Evolutionary conservation across 2,113 vertebrate species (phyloP), one percentile per base, ranked within the genome.

Genomic region (Oncorhynchus nerka): DNA sequence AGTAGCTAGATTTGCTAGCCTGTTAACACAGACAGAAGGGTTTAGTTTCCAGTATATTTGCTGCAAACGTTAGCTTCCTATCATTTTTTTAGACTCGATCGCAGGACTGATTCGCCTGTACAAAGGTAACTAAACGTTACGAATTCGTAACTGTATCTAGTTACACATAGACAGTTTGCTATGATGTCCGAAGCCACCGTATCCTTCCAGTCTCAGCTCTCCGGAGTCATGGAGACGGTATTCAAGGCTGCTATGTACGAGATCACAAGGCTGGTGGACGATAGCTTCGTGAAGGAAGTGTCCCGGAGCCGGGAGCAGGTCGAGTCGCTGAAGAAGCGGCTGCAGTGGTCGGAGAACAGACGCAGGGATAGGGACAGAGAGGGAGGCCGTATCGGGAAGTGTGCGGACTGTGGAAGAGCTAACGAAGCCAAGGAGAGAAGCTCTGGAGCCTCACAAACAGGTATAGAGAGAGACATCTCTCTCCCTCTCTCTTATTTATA

Each of bases 211-310:
- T 88, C 92, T 19, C 93, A 94, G 51, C 91, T 94, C 9, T 94
- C 93, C 4, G 91, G 93, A 7, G 92, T 94, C 0, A 94, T 94
- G 93, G 93, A 94, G 49, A 93, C 93, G 0, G 93, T 94, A 0
- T 94, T 94, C 75, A 94, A 94, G 68, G 93, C 93, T 28, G 93
- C 93, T n/a, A 93, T 94, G 85, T 94, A 90, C 68, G 93, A 94
- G 72, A 93, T 94, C 81, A 93, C 91, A 26, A 84, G 93, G 34
- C 79, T 92, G 82, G 93, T 94, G 71, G 92, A 94, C 79, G 93
- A 92, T 28, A 93, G 91, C 48, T 94, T 94, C 74, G 7, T 94
- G 77, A 91, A 93, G 1, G 93, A 94, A 72, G 81, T 94, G 8
- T 91, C 90, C 0, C 88, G 90, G 11, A 93, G 90, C 78, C 84